Conservation (phyloP, 2,113 vertebrate species). For the Mixornis gularis region DNA sequence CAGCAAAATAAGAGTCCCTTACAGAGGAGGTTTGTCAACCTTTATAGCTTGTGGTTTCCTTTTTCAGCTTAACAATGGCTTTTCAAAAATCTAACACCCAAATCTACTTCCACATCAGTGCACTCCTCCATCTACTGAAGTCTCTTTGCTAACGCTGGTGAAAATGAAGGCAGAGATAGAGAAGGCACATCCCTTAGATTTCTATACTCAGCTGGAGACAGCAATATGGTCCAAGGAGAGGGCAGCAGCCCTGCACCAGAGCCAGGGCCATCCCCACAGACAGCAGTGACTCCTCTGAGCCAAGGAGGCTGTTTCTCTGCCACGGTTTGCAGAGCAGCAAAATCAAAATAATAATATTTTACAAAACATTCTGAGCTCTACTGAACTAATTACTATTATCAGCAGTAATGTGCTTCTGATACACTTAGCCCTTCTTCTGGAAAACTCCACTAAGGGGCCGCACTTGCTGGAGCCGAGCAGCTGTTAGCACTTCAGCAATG, state of each 20-base stretch:
- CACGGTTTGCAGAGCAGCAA: neutral
- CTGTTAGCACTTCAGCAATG: neutral
- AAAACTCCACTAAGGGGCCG: slow-evolving; percentile 56
- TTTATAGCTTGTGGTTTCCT: neutral
- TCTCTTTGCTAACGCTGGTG: neutral
- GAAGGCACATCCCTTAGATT: neutral
- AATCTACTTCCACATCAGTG: neutral
- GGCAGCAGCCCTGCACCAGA: neutral
- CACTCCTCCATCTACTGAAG: neutral
- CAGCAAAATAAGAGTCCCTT: slow-evolving; percentile 59
- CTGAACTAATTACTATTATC: slow-evolving; percentile 57
- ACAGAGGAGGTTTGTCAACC: slow-evolving; percentile 9
- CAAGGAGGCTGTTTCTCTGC: neutral
- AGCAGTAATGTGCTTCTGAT: slow-evolving; percentile 5
- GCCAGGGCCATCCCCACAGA: neutral
- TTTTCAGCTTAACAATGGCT: slow-evolving; percentile 28
- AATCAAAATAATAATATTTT: slow-evolving; percentile 29
- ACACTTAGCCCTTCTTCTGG: slow-evolving; percentile 37
- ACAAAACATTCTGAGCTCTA: slow-evolving; percentile 35
- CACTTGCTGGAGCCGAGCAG: slow-evolving; percentile 49
- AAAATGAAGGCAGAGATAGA: neutral
- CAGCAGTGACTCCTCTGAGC: neutral
- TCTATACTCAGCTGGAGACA: neutral
- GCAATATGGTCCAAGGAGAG: neutral
- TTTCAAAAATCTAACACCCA: slow-evolving; percentile 17